Conservation (phyloP, 2,888 invertebrate species). For the Drosophila anomalipes region DNA sequence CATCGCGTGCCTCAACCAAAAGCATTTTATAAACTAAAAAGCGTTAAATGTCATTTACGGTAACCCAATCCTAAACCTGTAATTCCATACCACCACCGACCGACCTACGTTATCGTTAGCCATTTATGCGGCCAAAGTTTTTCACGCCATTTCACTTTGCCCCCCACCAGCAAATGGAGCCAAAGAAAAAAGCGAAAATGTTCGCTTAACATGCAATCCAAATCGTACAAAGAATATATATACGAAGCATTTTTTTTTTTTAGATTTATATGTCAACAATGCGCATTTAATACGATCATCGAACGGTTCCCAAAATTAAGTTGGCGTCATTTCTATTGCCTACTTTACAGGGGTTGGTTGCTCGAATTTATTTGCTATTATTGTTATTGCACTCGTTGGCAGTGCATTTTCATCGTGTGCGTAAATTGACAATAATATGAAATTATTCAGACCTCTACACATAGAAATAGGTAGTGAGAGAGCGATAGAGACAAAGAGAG, state of each 20-base stretch:
- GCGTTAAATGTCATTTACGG: slow-evolving; percentile 80
- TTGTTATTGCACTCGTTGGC: slow-evolving; percentile 33
- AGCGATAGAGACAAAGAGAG: neutral
- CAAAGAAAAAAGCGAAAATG: slow-evolving; percentile 51
- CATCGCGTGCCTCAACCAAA: slow-evolving; percentile 68
- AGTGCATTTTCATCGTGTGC: slow-evolving; percentile 46
- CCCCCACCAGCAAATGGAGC: slow-evolving; percentile 24
- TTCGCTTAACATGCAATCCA: slow-evolving; percentile 70
- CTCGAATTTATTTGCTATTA: slow-evolving; percentile 45
- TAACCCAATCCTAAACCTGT: slow-evolving; percentile 61
- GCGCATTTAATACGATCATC: slow-evolving; percentile 55
- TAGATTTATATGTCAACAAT: slow-evolving; percentile 77
- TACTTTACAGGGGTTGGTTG: slow-evolving; percentile 56
- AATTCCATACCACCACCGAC: slow-evolving; percentile 30
- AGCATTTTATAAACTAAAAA: slow-evolving; percentile 76
- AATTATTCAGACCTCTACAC: slow-evolving; percentile 58
- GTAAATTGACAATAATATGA: slow-evolving; percentile 74
- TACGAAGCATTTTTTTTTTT: slow-evolving; percentile 62
- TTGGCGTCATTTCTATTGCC: slow-evolving; percentile 75
- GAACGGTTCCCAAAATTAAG: slow-evolving; percentile 58
- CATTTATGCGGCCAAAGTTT: slow-evolving; percentile 73
- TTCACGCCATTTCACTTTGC: slow-evolving; percentile 79
- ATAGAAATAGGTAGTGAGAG: neutral
- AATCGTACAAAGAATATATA: slow-evolving; percentile 40
- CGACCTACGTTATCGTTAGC: slow-evolving; percentile 54